phyloP scores from a whole-genome alignment of 2,797 vertebrate species.

The Sebastes minor region DNA sequence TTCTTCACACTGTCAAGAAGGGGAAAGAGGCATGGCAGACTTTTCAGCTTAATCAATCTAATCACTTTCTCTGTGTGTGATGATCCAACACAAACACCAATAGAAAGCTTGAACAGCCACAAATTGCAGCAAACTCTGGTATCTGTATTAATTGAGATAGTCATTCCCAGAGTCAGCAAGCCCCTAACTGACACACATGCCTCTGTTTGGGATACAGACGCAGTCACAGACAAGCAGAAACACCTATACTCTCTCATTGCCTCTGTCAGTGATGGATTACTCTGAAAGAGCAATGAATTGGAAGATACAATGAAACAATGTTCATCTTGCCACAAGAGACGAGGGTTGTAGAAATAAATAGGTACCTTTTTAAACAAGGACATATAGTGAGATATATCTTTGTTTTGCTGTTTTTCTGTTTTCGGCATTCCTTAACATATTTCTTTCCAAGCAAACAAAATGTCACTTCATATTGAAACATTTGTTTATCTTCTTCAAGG shows the following conservation, averaged over 20 bases:
- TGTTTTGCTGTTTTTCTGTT: slow-evolving; percentile 17
- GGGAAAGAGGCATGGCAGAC: neutral
- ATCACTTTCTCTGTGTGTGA: neutral
- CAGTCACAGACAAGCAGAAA: slow-evolving; percentile 18
- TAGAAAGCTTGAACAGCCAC: slow-evolving; percentile 1
- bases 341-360: slow-evolving; percentile 27
- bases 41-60: neutral
- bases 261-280: slow-evolving; percentile 63
- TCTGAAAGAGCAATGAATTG: slow-evolving; percentile 44
- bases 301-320: slow-evolving; percentile 26
- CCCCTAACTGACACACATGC: neutral
- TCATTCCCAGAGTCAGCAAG: slow-evolving; percentile 5
- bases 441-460: slow-evolving; percentile 1
- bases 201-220: slow-evolving; percentile 10
- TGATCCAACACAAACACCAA: neutral
- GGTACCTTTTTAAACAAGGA: slow-evolving; percentile 26
- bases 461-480: neutral
- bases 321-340: slow-evolving; percentile 33
- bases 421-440: neutral
- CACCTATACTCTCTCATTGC: slow-evolving; percentile 10
- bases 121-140: slow-evolving; percentile 21
- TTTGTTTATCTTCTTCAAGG: neutral
- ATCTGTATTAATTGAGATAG: slow-evolving; percentile 32
- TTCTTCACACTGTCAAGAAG: neutral
- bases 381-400: slow-evolving; percentile 5